Evolutionary conservation across 2,888 invertebrate species (phyloP), one percentile per base, ranked within the genome.

Genomic region (Pemphredon lugubris): DNA sequence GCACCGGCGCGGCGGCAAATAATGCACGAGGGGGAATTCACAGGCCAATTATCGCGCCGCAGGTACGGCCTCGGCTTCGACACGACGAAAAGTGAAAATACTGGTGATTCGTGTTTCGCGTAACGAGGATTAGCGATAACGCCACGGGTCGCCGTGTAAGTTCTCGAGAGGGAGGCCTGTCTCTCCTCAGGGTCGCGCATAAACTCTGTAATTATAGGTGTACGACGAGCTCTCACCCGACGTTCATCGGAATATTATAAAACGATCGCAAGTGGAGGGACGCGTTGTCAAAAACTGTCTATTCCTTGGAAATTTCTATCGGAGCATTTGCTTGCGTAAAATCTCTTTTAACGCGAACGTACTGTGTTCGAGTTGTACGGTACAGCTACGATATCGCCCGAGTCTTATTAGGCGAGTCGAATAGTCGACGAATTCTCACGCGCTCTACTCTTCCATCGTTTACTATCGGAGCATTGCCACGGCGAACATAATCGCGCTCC

Each of bases 401-500:
- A 42, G 13, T 13, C 11, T 34, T 47, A 20, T 50, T 34, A 48
- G 45, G 20, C 66, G 50, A 40, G 30, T 16, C 53, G 21, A 55
- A 54, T 55, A 57, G 48, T 39, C 71, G 58, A 69, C 54, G 70
- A 70, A 71, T 71, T 73, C 73, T 73, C 73, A 73, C 73, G 66
- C 73, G 73, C 42, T 61, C 48, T 18, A 48, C 39, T 66, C 13
- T 60, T 75, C 59, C 47, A 67, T 39, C 63, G 47, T 21, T 34
- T 23, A 32, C 59, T 39, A 44, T 32, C 45, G 26, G 42, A 14
- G 47, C 57, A 13, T 42, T 61, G 67, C 45, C 42, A 63, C 44
- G 44, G 45, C 18, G 60, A 77, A 51, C 67, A 75, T 68, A 67
- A 75, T 73, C 72, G 73, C 74, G 68, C 77, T 42, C 42, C 69